These are phyloP conservation scores for Corbicula japonica DNA, from an alignment of 2,888 invertebrate species.

Conservation along the genomic window DNA sequence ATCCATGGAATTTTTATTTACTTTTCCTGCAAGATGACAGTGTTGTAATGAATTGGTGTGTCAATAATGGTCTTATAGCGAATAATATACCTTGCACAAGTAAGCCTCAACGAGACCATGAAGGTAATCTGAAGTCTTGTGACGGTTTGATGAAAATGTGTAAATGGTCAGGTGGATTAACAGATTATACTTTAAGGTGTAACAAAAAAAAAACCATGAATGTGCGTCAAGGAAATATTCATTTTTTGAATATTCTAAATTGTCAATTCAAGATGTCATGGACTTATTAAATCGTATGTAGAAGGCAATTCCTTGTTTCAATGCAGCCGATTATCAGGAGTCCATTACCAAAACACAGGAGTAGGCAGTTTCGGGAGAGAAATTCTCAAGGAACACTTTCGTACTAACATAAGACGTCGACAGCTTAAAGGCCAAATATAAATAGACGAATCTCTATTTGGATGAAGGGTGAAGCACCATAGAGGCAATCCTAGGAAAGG, in stretches of 20 bases:
- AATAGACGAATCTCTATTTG: constrained; percentile 30
- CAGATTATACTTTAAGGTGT: no score
- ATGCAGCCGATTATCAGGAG: constrained; percentile 23
- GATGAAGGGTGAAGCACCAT: constrained; percentile 34
- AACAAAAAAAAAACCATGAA: no score
- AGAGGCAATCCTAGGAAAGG: constrained; percentile 38
- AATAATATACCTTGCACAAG: no score
- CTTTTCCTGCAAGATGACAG: no score
- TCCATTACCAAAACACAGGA: constrained; percentile 30
- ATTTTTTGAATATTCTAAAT: constrained; percentile 14
- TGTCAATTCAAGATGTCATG: constrained; percentile 6
- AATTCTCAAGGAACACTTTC: constrained; percentile 17
- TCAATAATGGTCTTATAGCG: no score
- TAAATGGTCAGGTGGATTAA: no score
- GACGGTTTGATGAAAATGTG: no score
- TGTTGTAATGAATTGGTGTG: no score
- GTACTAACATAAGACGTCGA: neutral
- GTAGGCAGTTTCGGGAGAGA: constrained; percentile 34
- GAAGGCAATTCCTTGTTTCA: constrained; percentile 31
- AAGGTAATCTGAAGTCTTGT: no score
- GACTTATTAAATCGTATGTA: constrained; percentile 26
- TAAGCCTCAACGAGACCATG: no score
- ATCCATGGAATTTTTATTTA: constrained; percentile 43
- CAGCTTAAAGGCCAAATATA: neutral
- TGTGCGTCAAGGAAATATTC: no score